Evolutionary conservation across 1,140 invertebrate genomes (phyloP), one percentile per base, ranked within the genome.

Genomic region (Epicauta chinensis): DNA sequence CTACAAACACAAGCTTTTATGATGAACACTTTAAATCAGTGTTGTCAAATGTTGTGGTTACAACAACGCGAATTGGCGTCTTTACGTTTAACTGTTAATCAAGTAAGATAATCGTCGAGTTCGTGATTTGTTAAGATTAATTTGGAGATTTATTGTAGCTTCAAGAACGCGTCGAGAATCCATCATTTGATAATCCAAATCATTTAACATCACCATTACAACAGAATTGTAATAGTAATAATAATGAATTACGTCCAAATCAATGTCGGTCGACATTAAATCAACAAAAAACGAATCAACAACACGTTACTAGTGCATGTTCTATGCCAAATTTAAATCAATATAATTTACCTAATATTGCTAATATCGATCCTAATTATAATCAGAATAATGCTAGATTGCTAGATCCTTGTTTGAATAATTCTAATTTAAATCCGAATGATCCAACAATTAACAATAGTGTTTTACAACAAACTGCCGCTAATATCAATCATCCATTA

Each of bases 1-100:
- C 50, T 71, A 14, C 72, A 73, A 44, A 73, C 72, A 11, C 73
- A 74, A 54, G 70, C 73, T 16, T 64, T 74, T 45, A 62, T 73
- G 53, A 47, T 74, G 11, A 68, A 71, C 31, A 69, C 71, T 4
- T 50, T 76, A 13, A 75, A 69, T 53, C 73, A 75, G 42, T 75
- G 75, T 58, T 75, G 72, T 56, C 72, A 75, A 57, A 65, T 75
- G 61, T 47, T 76, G 11, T 75, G 72, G 69, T 43, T 72, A 40
- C 73, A 75, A 52, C 73, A 76, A 52, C 56, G 68, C 16, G 73
- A 75, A 54, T 48, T 76, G n/a, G 60, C 63, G 1, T 41, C 62
- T 6, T 51, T 76, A 14, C 61, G 69, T 12, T 64, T 59, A 13
- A 65, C 55, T 14, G 56, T 75, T 2, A 53, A 59, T 16, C 44